Base-by-base conservation (phyloP, 2,113 vertebrate genomes). In the Megaleporinus macrocephalus region DNA sequence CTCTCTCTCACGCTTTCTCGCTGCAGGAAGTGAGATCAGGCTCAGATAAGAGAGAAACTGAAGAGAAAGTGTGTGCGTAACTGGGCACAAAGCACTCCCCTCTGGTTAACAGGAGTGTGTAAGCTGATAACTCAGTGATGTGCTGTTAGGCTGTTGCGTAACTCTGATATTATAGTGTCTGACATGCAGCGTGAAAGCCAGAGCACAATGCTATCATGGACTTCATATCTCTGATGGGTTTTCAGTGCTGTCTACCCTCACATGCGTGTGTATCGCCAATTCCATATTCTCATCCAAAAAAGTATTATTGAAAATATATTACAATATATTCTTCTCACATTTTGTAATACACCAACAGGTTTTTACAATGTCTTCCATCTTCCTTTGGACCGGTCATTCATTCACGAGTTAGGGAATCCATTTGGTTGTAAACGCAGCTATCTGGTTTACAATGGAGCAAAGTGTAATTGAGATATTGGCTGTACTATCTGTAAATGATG, bases 81-180 rank as follows among this genome's bases (percentile, higher is more conserved):
- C n/a, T 71, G 27, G 27, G 30, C 30, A 26, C 24, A 55, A 79
- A 70, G 61, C 71, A 72, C 69, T 69, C 59, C 55, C 53, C 13
- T 33, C 41, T 76, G 72, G 10, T 47, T 53, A 76, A 61, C 24
- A 61, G 13, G 70, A 29, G 22, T 75, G 71, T 69, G 80, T 83
- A 73, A 83, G 65, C 83, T 83, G 49, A 74, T 53, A 68, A 53
- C 66, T 33, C 33, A 10, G 9, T 51, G 78, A 33, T 33, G 57
- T 66, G 29, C 69, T 80, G n/a, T 33, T 51, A 24, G 47, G 65
- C 55, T 63, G 83, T 80, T 85, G 83, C 77, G 61, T 85, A 87
- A 85, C 70, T 78, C 4, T 27, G 51, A 78, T 22, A 65, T 66
- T 62, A 41, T 22, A 69, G 33, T 36, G 65, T 59, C 78, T n/a